Evolutionary conservation across 2,113 vertebrate genomes (phyloP), one percentile per base, ranked within the genome.

Genomic region (Thalassarche chlororhynchos): DNA sequence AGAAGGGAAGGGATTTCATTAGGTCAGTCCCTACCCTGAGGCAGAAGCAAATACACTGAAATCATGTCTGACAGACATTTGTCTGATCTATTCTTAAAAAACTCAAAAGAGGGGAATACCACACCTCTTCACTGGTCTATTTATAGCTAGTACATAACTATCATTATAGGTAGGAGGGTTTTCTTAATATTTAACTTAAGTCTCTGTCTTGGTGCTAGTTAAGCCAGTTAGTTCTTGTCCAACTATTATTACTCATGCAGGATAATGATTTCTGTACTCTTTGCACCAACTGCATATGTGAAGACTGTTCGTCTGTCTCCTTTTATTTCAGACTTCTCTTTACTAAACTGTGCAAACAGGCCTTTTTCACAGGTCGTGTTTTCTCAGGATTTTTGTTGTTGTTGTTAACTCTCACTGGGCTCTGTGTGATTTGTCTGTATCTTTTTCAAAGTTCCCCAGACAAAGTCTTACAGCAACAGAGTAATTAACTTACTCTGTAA

Each of bases 171-270:
- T 93, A 47, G 52, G 40, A 97, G 90, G 36, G 14, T 95, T 94
- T 93, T 90, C 82, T 90, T 90, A 88, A 90, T 70, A 38, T 95
- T 96, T 93, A 88, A 77, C 84, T 92, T 19, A 16, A 57, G 25
- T 74, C 66, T 91, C 76, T 70, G 62, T 70, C 32, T 60, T 76
- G 40, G 17, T 76, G 40, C 61, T 90, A 40, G 82, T 88, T 88
- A 83, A 90, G 61, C 61, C 61, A 80, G 78, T 94, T 76, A 89
- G 34, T 88, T 91, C 82, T 83, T 80, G 84, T 91, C 82, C 75
- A 54, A 6, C 21, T 49, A 5, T 51, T 79, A 76, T 83, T 95
- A 76, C 52, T 95, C 89, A 70, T 51, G 28, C 49, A 46, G 70
- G 62, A 24, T 82, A 51, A 82, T 83, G 71, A 64, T 94, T 95